Evolutionary conservation across 1,140 invertebrate genomes (phyloP).

Genomic region (Eurosta solidaginis): DNA sequence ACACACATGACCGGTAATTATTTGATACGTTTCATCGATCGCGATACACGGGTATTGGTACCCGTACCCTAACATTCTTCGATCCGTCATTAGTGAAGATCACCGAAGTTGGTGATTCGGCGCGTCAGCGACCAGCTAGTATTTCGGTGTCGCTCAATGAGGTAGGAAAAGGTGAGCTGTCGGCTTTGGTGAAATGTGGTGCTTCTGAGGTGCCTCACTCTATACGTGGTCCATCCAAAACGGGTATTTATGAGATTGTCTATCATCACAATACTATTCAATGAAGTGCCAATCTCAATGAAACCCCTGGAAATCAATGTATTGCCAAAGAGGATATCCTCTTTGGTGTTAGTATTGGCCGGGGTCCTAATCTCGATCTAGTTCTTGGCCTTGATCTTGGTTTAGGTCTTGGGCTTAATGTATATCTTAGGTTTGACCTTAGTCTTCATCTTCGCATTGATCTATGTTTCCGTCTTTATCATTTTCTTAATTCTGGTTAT

Average conservation of each 20-base stretch:
- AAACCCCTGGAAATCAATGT: slow-evolving; percentile 64
- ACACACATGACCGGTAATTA: slow-evolving; percentile 64
- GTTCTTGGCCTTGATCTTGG: too few species aligned
- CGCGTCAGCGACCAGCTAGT: slow-evolving; percentile 81
- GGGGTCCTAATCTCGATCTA: too few species aligned
- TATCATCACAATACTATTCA: slow-evolving; percentile 81
- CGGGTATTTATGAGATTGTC: slow-evolving; percentile 77
- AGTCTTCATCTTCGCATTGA: not conserved
- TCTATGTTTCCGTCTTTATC: not conserved
- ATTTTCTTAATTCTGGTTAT: not conserved
- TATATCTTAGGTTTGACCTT: too few species aligned
- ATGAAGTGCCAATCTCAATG: slow-evolving; percentile 70
- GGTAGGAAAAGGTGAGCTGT: slow-evolving; percentile 82
- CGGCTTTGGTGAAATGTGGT: slow-evolving; percentile 76
- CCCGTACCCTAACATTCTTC: slow-evolving; percentile 77
- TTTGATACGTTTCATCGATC: slow-evolving; percentile 60
- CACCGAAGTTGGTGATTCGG: slow-evolving; percentile 76
- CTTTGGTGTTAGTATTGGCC: too few species aligned
- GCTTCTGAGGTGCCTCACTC: slow-evolving; percentile 80
- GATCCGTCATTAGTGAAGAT: slow-evolving; percentile 83
- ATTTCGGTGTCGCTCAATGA: slow-evolving; percentile 69
- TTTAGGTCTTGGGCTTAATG: too few species aligned
- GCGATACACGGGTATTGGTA: slow-evolving; percentile 59
- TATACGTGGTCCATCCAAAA: slow-evolving; percentile 70
- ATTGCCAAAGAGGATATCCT: slow-evolving; percentile 66